phyloP scores from a whole-genome alignment of 2,113 vertebrate genomes.

The Gymnorhina tibicen region DNA sequence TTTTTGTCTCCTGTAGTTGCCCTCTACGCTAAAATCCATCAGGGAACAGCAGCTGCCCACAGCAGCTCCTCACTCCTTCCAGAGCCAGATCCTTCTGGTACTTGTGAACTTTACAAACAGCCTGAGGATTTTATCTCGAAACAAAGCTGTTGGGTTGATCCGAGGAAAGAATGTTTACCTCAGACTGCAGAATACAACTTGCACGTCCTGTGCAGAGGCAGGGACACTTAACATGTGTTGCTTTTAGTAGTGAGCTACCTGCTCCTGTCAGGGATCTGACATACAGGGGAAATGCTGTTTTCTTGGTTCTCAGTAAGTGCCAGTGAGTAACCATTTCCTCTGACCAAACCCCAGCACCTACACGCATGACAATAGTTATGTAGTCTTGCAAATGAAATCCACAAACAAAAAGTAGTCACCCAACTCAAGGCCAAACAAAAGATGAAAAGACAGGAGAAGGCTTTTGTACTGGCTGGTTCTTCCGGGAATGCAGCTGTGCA shows the following conservation, averaged over 20 bases:
- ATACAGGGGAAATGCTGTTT: neutral
- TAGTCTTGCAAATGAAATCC: neutral
- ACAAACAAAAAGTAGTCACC: neutral
- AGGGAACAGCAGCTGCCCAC: neutral
- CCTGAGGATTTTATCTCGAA: neutral
- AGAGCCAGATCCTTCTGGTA: neutral
- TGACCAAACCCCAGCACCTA: neutral
- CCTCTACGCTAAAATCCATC: neutral
- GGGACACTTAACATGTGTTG: neutral
- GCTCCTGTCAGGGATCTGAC: neutral
- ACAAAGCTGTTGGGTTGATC: neutral
- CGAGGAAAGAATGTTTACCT: neutral
- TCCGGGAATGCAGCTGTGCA: conserved; percentile 36
- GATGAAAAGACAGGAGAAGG: neutral
- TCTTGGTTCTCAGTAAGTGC: neutral
- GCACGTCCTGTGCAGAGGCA: neutral
- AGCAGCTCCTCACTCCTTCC: neutral
- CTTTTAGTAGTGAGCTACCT: neutral
- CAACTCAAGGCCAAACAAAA: neutral
- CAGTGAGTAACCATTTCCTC: neutral
- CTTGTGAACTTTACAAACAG: neutral
- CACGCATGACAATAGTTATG: rapidly evolving
- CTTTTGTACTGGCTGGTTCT: neutral
- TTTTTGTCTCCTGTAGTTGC: neutral
- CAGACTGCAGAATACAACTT: neutral